These are phyloP conservation scores for Dascyllus trimaculatus DNA, from an alignment of 2,113 vertebrate species.

Conservation along the genomic window DNA sequence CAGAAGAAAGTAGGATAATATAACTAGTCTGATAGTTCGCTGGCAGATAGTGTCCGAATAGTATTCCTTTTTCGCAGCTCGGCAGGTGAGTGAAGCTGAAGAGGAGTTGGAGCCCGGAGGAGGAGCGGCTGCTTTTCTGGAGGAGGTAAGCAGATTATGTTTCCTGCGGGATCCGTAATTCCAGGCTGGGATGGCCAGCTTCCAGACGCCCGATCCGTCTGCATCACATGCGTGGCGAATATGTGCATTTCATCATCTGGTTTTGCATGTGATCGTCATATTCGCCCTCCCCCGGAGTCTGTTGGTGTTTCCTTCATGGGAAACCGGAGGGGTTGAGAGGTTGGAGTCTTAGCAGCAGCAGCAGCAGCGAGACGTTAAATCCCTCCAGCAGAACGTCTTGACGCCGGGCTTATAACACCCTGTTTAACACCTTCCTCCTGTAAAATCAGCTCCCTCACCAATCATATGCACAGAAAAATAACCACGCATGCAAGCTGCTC, in stretches of 20 bases:
- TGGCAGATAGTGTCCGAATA: neutral
- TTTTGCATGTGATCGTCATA: neutral
- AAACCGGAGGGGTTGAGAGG: conserved; percentile 35
- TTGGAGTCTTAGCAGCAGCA: conserved; percentile 32
- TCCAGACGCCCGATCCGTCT: conserved; percentile 8
- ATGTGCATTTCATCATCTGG: neutral
- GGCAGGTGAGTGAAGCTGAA: neutral
- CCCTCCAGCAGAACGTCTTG: conserved; percentile 18
- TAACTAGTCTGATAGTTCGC: neutral
- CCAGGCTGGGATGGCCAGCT: conserved; percentile 32
- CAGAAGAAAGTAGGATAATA: conserved; percentile 16
- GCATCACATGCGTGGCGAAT: neutral
- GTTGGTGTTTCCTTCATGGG: neutral
- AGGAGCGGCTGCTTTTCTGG: conserved; percentile 64
- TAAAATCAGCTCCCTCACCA: neutral
- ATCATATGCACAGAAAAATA: neutral
- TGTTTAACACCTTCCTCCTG: neutral
- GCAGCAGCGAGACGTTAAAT: conserved; percentile 48
- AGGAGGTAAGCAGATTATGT: conserved; percentile 86
- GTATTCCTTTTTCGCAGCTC: too few species aligned
- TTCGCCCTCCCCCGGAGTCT: too few species aligned
- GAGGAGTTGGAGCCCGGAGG: conserved; percentile 21
- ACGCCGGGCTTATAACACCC: conserved; percentile 3
- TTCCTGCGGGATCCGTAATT: conserved; percentile 66
- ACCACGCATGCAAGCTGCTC: neutral